Conservation (phyloP, 2,113 vertebrate genomes). For the Hippocampus abdominalis region DNA sequence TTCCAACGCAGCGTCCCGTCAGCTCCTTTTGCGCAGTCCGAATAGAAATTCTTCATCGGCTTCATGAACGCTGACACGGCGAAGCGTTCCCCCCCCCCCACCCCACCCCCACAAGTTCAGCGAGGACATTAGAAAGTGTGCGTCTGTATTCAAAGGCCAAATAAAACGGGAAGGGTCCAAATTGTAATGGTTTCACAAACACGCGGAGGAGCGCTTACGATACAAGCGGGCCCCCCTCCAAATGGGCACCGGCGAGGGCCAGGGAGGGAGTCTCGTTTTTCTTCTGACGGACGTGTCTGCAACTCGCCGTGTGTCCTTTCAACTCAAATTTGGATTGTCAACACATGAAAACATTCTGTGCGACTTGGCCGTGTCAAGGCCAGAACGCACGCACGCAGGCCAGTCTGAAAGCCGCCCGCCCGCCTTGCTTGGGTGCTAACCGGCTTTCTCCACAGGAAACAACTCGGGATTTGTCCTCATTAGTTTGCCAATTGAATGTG, state of each 20-base stretch:
- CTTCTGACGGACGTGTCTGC: conserved; percentile 71
- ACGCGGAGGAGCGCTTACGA: conserved; percentile 64
- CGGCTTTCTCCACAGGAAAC: conserved; percentile 69
- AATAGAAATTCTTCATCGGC: conserved; percentile 44
- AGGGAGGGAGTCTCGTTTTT: conserved; percentile 58
- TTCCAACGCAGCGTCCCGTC: conserved; percentile 30
- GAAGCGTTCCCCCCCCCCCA: conserved; percentile 41
- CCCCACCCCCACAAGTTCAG: conserved; percentile 39
- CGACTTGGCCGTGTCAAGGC: conserved; percentile 68
- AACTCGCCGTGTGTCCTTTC: conserved; percentile 72
- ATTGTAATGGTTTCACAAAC: conserved; percentile 75
- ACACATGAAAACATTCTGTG: conserved; percentile 77
- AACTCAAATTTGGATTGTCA: conserved; percentile 79
- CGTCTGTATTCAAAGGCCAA: conserved; percentile 66
- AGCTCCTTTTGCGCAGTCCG: conserved; percentile 27
- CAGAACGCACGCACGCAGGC: conserved; percentile 79
- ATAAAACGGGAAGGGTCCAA: conserved; percentile 70
- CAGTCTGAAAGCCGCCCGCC: conserved; percentile 50
- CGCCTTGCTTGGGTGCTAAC: conserved; percentile 69
- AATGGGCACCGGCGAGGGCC: conserved; percentile 59
- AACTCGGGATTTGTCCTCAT: conserved; percentile 78
- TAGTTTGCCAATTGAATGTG: conserved; percentile 80
- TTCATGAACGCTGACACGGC: conserved; percentile 51
- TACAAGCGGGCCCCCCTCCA: conserved; percentile 54
- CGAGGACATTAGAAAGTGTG: conserved; percentile 65